A percentile compares a stretch with the other conserved stretches of the same genome.
These are phyloP conservation scores for Schizaphis graminum DNA, from an alignment of 2,888 invertebrate species.

Conservation along the genomic window DNA sequence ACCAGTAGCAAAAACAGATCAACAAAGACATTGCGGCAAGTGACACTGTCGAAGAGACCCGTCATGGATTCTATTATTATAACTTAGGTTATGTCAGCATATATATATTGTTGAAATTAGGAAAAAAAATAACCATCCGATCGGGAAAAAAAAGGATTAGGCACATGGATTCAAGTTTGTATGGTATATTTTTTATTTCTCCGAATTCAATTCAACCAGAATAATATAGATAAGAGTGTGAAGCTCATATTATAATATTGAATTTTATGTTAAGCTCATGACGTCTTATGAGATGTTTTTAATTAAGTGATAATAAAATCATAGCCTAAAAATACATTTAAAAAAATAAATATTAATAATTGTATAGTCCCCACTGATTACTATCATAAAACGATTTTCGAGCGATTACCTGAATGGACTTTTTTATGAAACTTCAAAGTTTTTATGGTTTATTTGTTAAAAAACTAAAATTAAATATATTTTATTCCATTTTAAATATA, in stretches of 20 bases:
- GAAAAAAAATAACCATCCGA: background rate
- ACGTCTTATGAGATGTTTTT: background rate
- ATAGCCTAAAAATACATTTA: background rate
- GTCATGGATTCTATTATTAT: background rate
- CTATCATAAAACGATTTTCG: background rate
- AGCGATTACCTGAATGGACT: background rate
- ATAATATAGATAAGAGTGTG: background rate
- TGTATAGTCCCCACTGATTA: too few relatives aligned
- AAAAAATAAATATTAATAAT: background rate
- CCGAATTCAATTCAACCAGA: background rate
- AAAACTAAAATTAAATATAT: background rate
- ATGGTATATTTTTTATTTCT: background rate
- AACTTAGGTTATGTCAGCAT: background rate
- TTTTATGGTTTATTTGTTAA: background rate
- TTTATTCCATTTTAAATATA: background rate
- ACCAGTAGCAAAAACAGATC: background rate
- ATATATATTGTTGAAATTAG: background rate
- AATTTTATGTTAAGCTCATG: background rate
- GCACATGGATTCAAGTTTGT: background rate
- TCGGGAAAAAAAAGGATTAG: background rate
- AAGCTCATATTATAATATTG: background rate
- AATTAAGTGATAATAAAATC: background rate
- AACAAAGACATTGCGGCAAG: background rate
- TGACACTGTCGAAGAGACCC: background rate
- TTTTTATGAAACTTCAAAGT: background rate